These are phyloP conservation scores for Silurus lanzhouensis DNA, from an alignment of 2,797 vertebrate genomes.

Conservation along the genomic window DNA sequence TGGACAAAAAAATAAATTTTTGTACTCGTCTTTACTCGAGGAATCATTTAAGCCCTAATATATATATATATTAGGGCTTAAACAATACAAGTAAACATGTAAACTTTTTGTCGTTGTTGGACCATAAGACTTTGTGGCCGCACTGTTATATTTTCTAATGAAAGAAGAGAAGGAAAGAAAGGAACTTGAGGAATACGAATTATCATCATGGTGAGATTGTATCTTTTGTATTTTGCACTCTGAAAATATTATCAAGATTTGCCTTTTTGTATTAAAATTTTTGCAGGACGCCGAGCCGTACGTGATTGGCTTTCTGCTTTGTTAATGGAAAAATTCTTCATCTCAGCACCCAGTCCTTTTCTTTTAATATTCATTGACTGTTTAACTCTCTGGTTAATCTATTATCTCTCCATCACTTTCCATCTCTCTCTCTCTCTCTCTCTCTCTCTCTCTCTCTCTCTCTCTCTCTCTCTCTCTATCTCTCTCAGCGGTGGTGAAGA, in stretches of 20 bases:
- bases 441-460: background rate
- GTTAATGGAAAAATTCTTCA: background rate
- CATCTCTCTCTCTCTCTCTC: background rate
- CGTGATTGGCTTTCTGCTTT: background rate
- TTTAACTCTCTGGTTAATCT: background rate
- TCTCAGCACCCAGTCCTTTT: background rate
- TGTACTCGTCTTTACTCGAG: no score
- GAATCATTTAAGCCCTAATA: no score
- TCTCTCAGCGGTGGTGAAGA: constrained; percentile 80
- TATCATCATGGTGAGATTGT: background rate
- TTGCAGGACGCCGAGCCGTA: background rate
- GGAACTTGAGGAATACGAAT: background rate
- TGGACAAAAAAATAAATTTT: no score
- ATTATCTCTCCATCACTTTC: background rate
- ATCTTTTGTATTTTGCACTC: background rate
- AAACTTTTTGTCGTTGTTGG: no score
- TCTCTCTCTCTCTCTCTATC: background rate
- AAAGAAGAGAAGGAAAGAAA: background rate
- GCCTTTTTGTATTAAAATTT: background rate
- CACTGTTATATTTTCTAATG: background rate
- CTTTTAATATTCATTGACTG: background rate
- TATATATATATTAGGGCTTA: no score
- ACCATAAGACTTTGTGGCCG: background rate
- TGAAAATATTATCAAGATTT: background rate
- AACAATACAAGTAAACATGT: no score